These are phyloP conservation scores for Desmodus rotundus DNA, from an alignment of 2,113 vertebrate species.

Conservation along the genomic window DNA sequence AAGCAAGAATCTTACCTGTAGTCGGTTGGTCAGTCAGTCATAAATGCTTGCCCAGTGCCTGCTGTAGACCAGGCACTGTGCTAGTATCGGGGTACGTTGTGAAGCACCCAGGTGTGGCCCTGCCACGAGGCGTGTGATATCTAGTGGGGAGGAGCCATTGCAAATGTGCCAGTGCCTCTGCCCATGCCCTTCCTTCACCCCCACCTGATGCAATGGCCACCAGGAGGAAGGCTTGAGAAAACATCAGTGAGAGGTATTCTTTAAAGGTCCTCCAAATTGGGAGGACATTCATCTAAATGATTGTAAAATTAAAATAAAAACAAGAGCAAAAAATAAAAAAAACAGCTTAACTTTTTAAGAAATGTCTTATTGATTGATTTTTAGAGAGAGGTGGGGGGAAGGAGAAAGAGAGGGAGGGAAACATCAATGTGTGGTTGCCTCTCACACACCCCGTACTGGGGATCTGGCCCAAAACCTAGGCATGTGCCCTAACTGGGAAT, in stretches of 20 bases:
- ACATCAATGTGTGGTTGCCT: too few relatives aligned
- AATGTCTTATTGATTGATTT: too few relatives aligned
- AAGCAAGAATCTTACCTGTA: neutral
- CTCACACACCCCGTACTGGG: too few relatives aligned
- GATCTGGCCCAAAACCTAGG: too few relatives aligned
- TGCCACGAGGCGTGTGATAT: fast-evolving
- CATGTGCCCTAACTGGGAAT: too few relatives aligned
- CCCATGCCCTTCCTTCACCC: neutral
- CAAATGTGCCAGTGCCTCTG: neutral
- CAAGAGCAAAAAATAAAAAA: neutral
- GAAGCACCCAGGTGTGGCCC: neutral
- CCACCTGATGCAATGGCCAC: too few relatives aligned
- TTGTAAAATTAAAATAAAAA: neutral
- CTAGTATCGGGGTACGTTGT: neutral
- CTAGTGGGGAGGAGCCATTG: neutral
- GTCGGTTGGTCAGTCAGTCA: neutral
- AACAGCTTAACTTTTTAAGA: too few relatives aligned
- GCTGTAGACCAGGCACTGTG: fast-evolving
- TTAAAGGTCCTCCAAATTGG: neutral
- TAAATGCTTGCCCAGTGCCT: neutral
- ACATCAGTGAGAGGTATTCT: neutral
- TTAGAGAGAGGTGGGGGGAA: too few relatives aligned
- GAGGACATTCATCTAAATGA: neutral
- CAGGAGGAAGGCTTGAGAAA: neutral
- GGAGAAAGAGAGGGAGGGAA: too few relatives aligned